Evolutionary conservation across 2,113 vertebrate species (phyloP).

Genomic region (Indri indri): DNA sequence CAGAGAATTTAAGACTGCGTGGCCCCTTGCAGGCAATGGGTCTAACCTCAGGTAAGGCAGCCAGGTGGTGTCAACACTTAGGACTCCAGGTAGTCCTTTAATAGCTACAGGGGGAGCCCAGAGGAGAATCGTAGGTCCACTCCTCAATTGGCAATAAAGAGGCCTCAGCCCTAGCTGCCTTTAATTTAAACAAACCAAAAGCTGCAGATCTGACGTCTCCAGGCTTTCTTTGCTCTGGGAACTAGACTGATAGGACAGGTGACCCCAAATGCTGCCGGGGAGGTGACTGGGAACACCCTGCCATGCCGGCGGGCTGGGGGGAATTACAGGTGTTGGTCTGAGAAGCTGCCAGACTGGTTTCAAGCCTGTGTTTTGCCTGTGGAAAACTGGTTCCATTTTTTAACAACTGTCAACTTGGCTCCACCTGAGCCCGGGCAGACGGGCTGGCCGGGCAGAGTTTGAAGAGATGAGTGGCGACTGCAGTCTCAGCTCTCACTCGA

Average conservation of each 20-base stretch:
- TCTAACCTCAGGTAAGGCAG: background rate
- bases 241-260: constrained; percentile 21
- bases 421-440: constrained; percentile 25
- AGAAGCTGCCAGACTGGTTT: constrained; percentile 68
- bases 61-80: background rate
- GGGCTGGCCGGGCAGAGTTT: background rate
- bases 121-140: background rate
- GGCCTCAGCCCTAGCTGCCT: background rate
- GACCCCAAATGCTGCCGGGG: background rate
- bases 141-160: background rate
- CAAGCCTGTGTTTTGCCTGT: constrained; percentile 52
- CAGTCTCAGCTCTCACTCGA: background rate
- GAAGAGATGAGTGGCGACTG: background rate
- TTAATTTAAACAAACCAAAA: background rate
- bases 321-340: constrained; percentile 72
- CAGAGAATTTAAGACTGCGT: background rate
- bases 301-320: background rate
- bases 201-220: background rate
- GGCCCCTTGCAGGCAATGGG: background rate
- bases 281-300: background rate
- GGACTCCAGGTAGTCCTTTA: background rate
- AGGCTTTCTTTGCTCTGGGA: constrained; percentile 3
- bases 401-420: constrained; percentile 58
- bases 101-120: background rate
- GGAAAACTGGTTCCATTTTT: constrained; percentile 71